Evolutionary conservation across 2,888 invertebrate species (phyloP), one percentile per base, ranked within the genome.

Genomic region (Callimorpha dominula): DNA sequence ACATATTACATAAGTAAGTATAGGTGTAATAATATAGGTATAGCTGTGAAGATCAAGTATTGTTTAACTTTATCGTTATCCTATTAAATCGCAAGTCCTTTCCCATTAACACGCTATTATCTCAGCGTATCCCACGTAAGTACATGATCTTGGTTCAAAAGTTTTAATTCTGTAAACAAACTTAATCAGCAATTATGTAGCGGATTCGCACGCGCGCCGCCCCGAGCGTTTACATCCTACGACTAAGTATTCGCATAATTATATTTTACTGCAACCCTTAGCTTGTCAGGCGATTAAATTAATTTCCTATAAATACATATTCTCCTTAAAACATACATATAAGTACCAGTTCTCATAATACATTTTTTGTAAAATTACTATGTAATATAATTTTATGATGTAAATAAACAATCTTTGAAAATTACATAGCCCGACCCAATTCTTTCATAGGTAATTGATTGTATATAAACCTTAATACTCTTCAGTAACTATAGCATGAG

Each of bases 261-360:
- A 84, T 83, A 83, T 81, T 82, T 81, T 85, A 77, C 78, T 69
- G 65, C 81, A 68, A 72, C 76, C 76, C 74, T 68, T 79, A 79
- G 78, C 78, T 79, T 78, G 74, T 62, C 68, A 78, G 64, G 73
- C 70, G 80, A 84, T 86, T 84, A 85, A 82, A 86, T 81, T 80
- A 85, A 86, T 85, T 82, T 80, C 74, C 75, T 75, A 77, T 81
- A 85, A 84, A 82, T 74, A 81, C 68, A 57, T 46, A 65, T 49
- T 65, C 43, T 46, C 6, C 43, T 8, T 9, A 46, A 46, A 46
- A 46, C 43, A 46, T 3, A 46, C 43, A 46, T 31, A 31, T 60
- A 14, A 60, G 14, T 12, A 60, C 14, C 60, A 60, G 31, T 60
- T 31, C 57, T 60, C 12, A 12, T 60, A 60, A 60, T 14, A 31